phyloP scores from a whole-genome alignment of 2,888 invertebrate genomes.

The Papilio demoleus region DNA sequence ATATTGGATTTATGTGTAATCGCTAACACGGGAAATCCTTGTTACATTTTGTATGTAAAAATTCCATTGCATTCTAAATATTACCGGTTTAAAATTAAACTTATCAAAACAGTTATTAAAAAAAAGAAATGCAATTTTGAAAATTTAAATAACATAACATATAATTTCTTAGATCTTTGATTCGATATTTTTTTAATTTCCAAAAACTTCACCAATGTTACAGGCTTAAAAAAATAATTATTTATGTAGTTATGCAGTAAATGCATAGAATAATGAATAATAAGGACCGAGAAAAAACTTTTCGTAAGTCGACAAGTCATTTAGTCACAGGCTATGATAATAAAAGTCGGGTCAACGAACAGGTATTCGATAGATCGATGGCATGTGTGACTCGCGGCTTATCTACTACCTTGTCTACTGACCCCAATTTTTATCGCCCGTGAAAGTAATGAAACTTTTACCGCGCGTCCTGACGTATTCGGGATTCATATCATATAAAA shows the following conservation, averaged over 20 bases:
- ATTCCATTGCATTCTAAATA: background rate
- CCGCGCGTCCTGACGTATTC: background rate
- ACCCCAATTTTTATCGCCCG: constrained; percentile 22
- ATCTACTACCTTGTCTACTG: constrained; percentile 14
- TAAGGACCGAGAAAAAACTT: background rate
- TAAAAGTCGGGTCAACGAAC: constrained; percentile 13
- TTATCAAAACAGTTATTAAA: too few species aligned
- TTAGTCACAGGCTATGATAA: background rate
- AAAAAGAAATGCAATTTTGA: too few species aligned
- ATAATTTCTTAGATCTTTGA: too few species aligned
- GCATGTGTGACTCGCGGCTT: constrained; percentile 14
- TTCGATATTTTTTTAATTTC: too few species aligned
- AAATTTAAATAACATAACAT: too few species aligned
- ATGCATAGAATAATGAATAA: too few species aligned
- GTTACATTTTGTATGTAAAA: background rate
- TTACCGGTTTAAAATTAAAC: too few species aligned
- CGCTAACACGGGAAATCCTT: constrained; percentile 8
- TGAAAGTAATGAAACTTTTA: constrained; percentile 23
- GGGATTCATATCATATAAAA: background rate
- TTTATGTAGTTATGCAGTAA: background rate
- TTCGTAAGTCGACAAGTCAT: background rate
- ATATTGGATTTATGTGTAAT: background rate
- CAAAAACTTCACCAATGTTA: too few species aligned
- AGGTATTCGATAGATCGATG: constrained; percentile 20
- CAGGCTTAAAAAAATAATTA: too few species aligned